phyloP scores from a whole-genome alignment of 2,113 vertebrate genomes.

The Holacanthus passer region DNA sequence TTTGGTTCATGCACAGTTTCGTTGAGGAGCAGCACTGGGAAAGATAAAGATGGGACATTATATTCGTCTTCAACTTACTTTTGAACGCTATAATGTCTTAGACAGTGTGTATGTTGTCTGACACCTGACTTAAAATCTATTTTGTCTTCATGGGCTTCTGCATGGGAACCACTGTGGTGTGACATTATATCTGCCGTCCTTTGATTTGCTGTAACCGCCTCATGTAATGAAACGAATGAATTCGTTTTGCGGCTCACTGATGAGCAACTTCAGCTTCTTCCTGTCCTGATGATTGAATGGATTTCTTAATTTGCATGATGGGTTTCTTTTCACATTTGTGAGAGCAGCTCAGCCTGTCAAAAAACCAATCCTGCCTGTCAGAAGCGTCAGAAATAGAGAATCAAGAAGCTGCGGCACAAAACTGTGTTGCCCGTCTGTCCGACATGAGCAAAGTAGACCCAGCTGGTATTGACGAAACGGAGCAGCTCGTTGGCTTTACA shows the following conservation, averaged over 20 bases:
- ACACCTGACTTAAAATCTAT: not conserved
- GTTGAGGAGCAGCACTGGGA: slow-evolving; percentile 6
- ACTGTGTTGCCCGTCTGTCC: not conserved
- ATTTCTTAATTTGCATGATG: slow-evolving; percentile 50
- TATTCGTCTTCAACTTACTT: slow-evolving; percentile 3
- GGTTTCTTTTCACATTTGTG: slow-evolving; percentile 48
- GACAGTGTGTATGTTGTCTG: not conserved
- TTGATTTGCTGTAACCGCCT: slow-evolving; percentile 37
- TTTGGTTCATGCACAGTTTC: slow-evolving; percentile 46
- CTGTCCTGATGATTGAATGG: slow-evolving; percentile 43
- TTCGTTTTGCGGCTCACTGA: slow-evolving; percentile 33
- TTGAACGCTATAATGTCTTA: slow-evolving; percentile 2
- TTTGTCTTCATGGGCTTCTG: slow-evolving; percentile 8
- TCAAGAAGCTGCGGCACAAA: slow-evolving; percentile 11
- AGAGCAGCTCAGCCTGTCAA: slow-evolving; percentile 34
- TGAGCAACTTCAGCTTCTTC: slow-evolving; percentile 11
- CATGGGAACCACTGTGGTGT: slow-evolving; percentile 9
- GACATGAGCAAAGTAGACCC: slow-evolving; percentile 20
- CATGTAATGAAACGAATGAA: slow-evolving; percentile 22
- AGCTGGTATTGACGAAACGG: slow-evolving; percentile 48
- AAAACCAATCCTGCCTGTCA: slow-evolving; percentile 36
- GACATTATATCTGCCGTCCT: slow-evolving; percentile 21
- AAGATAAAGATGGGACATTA: slow-evolving; percentile 4
- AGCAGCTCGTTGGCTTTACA: slow-evolving; percentile 50
- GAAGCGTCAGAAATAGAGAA: slow-evolving; percentile 20